A percentile compares a stretch with the other conserved stretches of the same genome.
phyloP scores from a whole-genome alignment of 2,113 vertebrate species.

The Zosterops pallidus region DNA sequence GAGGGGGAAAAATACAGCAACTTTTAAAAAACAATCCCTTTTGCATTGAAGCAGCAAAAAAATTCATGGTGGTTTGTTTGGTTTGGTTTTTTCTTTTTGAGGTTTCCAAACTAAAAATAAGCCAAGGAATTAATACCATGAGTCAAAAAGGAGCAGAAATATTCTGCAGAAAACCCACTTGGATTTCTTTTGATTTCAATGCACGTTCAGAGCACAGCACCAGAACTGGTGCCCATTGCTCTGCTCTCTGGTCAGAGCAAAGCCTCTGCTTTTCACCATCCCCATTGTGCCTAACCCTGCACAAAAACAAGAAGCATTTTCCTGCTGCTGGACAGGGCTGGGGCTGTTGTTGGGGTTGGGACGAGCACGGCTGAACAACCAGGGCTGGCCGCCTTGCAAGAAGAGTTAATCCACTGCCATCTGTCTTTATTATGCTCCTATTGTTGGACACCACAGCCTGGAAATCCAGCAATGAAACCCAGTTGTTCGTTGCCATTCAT shows the following conservation, averaged over 20 bases:
- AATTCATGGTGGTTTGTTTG: background rate
- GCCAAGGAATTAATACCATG: background rate
- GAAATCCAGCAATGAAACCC: conserved; percentile 63
- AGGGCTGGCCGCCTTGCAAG: background rate
- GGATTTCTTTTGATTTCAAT: background rate
- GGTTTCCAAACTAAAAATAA: background rate
- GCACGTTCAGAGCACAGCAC: accelerated
- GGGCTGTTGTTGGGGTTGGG: background rate
- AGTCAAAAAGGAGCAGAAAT: background rate
- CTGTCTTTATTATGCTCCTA: conserved; percentile 61
- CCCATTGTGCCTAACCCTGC: accelerated
- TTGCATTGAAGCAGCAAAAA: background rate
- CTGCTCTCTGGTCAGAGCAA: background rate
- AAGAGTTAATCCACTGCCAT: conserved; percentile 61
- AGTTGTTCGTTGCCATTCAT: conserved; percentile 49
- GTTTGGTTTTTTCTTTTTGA: background rate
- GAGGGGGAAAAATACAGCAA: background rate
- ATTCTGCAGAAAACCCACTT: background rate
- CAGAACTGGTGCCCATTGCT: background rate
- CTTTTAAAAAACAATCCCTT: background rate
- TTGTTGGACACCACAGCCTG: conserved; percentile 62
- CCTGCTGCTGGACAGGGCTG: background rate
- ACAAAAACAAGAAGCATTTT: background rate
- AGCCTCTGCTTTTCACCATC: background rate
- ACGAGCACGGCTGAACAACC: background rate